Conservation (phyloP, 2,113 vertebrate genomes). For the Pycnonotus jocosus region DNA sequence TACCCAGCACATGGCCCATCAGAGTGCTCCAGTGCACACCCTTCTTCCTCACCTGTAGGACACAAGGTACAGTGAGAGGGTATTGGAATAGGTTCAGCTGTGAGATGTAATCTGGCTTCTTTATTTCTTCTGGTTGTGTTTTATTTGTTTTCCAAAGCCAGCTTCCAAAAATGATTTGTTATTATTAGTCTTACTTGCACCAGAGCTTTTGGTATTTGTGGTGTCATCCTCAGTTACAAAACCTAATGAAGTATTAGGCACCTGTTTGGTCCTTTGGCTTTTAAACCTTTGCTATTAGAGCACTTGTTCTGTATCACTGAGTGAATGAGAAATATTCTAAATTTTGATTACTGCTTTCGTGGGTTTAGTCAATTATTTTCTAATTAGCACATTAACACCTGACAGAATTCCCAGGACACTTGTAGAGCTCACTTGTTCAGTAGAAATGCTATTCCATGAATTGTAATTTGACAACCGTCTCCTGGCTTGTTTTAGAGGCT, state of each 20-base stretch:
- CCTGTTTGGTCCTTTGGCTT: background rate
- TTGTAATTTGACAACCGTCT: background rate
- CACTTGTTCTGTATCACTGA: background rate
- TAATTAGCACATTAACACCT: background rate
- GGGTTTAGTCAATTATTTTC: background rate
- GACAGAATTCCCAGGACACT: background rate
- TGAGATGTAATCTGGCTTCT: background rate
- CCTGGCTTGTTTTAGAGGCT: background rate
- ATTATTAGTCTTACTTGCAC: background rate
- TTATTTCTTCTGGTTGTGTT: background rate
- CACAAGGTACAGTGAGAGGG: accelerated
- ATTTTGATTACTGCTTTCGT: background rate
- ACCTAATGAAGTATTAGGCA: background rate
- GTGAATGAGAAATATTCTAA: background rate
- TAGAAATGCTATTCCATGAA: background rate
- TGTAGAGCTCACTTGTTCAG: background rate
- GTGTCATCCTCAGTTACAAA: background rate
- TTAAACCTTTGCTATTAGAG: background rate
- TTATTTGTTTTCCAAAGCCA: background rate
- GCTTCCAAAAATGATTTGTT: background rate
- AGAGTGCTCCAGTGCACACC: accelerated
- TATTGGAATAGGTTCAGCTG: background rate
- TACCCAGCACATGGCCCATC: accelerated
- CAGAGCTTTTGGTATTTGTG: background rate
- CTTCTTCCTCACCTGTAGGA: accelerated